Evolutionary conservation across 2,888 invertebrate species (phyloP), one percentile per base, ranked within the genome.

Genomic region (Octodonta nipae): DNA sequence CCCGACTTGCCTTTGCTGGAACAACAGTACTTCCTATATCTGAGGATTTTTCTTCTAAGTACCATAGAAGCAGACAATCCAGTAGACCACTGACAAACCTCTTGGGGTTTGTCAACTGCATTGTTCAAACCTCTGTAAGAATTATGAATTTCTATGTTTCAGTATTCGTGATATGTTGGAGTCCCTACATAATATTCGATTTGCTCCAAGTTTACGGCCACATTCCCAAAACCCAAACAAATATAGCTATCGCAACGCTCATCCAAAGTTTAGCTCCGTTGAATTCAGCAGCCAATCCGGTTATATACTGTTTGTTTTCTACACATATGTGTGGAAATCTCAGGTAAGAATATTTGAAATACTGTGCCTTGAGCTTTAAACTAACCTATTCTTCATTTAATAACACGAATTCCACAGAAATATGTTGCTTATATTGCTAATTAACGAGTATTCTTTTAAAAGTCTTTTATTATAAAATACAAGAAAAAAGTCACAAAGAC

Each of bases 121-220:
- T 8, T 6, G 8, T 5, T 6, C 5, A 17, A 17, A 5, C 17
- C 17, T 5, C 8, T 6, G 17, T 17, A 17, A 17, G 17, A 17
- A 17, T 17, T 17, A 6, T 17, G 17, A 5, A 17, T 16, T 32
- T 32, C 27, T 33, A 31, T 16, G 33, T 70, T 70, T 1, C 71
- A 88, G 92, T 89, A 20, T 93, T 92, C 63, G 81, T 93, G 37
- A 64, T 92, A 13, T 93, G 93, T 66, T 93, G 93, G 92, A 88
- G 88, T 37, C 92, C 93, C 0, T 93, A 88, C 65, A 87, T 92
- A 61, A 75, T 92, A 35, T 92, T 88, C 63, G 88, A 92, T 60
- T 65, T 91, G 40, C 75, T 92, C 4, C 86, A 89, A 70, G 89
- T 91, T 26, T 92, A 83, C 62, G 84, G 77, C 14, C 76, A 79